These are phyloP conservation scores for Cheilosia grossa DNA, from an alignment of 2,888 invertebrate species.

Conservation along the genomic window DNA sequence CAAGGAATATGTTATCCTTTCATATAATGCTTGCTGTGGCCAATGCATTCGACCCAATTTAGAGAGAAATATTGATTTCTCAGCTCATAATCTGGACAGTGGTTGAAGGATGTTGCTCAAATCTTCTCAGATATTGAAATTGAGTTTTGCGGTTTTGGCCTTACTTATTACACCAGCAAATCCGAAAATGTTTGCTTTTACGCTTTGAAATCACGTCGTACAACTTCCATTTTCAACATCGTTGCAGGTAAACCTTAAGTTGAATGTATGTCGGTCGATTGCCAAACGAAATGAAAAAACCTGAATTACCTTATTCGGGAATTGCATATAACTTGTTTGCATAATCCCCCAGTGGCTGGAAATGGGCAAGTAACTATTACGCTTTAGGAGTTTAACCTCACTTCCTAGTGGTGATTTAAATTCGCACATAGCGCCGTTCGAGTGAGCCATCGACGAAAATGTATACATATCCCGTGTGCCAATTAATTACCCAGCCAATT, in stretches of 20 bases:
- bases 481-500: too few relatives aligned
- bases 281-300: slow-evolving; percentile 47
- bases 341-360: slow-evolving; percentile 47
- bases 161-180: slow-evolving; percentile 38
- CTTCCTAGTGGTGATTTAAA: slow-evolving; percentile 20
- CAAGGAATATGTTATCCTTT: slow-evolving; percentile 35
- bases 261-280: slow-evolving; percentile 28
- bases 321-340: slow-evolving; percentile 52
- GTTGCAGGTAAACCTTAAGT: slow-evolving; percentile 49
- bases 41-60: slow-evolving; percentile 45
- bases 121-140: slow-evolving; percentile 51
- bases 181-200: slow-evolving; percentile 40
- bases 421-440: background rate
- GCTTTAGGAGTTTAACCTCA: slow-evolving; percentile 10
- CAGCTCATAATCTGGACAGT: slow-evolving; percentile 53
- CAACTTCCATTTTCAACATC: slow-evolving; percentile 41
- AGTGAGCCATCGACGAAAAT: background rate
- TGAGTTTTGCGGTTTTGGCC: slow-evolving; percentile 51
- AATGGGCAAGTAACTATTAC: slow-evolving; percentile 45
- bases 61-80: slow-evolving; percentile 61
- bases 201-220: slow-evolving; percentile 28
- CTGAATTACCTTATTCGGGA: slow-evolving; percentile 46
- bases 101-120: slow-evolving; percentile 32
- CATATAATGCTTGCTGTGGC: slow-evolving; percentile 4
- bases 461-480: background rate